Evolutionary conservation across 2,888 invertebrate genomes (phyloP).

Genomic region (Lithophane leautieri): DNA sequence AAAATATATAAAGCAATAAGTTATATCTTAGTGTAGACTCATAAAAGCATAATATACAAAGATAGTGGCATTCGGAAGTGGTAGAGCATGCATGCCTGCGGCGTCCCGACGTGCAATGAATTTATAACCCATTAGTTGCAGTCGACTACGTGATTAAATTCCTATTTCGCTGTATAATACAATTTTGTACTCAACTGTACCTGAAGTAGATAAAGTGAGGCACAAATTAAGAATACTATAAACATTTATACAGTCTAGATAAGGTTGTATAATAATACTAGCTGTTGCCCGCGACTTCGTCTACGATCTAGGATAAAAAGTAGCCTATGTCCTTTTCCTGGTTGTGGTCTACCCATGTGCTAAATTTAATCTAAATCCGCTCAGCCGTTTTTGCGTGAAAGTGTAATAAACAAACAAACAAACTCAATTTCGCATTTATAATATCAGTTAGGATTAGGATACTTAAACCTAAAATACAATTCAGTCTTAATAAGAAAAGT

Average conservation of each 20-base stretch:
- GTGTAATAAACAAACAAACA: too few relatives aligned
- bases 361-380: too few relatives aligned
- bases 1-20: slow-evolving; percentile 2
- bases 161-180: slow-evolving; percentile 57
- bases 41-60: slow-evolving; percentile 34
- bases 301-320: too few relatives aligned
- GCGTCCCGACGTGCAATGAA: slow-evolving; percentile 68
- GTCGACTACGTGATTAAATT: slow-evolving; percentile 70
- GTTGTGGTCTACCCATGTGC: too few relatives aligned
- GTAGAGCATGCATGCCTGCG: slow-evolving; percentile 38
- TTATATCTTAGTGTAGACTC: slow-evolving; percentile 4
- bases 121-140: slow-evolving; percentile 67
- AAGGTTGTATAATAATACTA: background rate
- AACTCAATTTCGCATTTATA: too few relatives aligned
- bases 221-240: background rate
- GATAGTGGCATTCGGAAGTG: slow-evolving; percentile 43
- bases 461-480: slow-evolving; percentile 3
- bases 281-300: too few relatives aligned
- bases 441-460: too few relatives aligned
- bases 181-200: slow-evolving; percentile 50
- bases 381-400: too few relatives aligned
- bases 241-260: background rate
- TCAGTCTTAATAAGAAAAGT: slow-evolving; percentile 2
- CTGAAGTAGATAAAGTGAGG: slow-evolving; percentile 1
- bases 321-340: too few relatives aligned